Percentiles rank a stretch among this genome's conserved stretches.
These are phyloP conservation scores for Himantopus leucocephalus DNA, from an alignment of 2,113 vertebrate genomes.

Conservation along the genomic window DNA sequence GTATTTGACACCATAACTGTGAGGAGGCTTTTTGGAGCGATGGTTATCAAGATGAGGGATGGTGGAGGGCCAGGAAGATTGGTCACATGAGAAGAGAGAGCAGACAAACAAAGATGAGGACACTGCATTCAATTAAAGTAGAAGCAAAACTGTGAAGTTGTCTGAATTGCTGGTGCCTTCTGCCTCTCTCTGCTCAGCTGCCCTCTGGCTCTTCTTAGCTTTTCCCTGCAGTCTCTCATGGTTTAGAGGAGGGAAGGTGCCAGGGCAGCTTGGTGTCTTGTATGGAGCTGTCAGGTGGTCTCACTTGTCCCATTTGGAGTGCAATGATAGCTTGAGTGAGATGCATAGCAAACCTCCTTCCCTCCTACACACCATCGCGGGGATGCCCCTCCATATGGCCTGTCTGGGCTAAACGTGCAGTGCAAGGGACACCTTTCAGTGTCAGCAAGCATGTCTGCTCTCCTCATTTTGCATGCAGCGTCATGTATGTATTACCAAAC, in stretches of 20 bases:
- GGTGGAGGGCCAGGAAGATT: neutral
- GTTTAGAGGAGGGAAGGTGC: neutral
- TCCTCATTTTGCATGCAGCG: neutral
- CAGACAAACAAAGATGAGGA: neutral
- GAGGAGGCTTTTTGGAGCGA: neutral
- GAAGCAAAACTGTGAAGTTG: neutral
- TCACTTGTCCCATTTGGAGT: neutral
- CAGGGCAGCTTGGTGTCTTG: neutral
- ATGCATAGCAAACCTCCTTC: neutral
- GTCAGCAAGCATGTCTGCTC: neutral
- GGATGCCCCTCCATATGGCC: neutral
- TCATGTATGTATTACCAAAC: neutral
- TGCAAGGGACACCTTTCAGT: neutral
- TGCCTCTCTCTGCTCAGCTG: neutral
- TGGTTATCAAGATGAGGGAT: neutral
- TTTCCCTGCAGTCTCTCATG: neutral
- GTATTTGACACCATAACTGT: neutral
- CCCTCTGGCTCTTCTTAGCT: neutral
- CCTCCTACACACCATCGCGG: neutral
- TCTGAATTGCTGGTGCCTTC: neutral
- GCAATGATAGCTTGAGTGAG: neutral
- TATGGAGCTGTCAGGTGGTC: accelerated
- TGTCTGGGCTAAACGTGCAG: neutral
- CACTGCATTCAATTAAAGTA: neutral
- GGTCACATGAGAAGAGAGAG: neutral